A percentile compares a stretch with the other conserved stretches of the same genome.
These are phyloP conservation scores for Drosophila pruinosa DNA, from an alignment of 1,140 invertebrate species.

Conservation along the genomic window DNA sequence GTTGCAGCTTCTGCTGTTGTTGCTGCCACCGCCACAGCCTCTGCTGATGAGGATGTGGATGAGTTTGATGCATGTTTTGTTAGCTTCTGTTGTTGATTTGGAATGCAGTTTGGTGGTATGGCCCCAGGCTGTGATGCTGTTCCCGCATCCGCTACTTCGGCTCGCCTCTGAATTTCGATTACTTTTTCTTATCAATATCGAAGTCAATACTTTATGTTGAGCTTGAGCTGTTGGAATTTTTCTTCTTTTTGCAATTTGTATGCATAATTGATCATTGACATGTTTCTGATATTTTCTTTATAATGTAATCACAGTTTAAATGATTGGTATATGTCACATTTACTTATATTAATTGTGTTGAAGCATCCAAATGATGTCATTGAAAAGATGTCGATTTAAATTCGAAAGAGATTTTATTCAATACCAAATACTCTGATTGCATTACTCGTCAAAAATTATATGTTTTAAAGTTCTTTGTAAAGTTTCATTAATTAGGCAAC, in stretches of 20 bases:
- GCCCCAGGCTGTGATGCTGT: conserved; percentile 56
- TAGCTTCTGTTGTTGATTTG: conserved; percentile 78
- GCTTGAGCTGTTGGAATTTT: conserved; percentile 34
- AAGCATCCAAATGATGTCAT: not conserved
- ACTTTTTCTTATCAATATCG: conserved; percentile 44
- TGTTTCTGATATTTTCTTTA: not conserved
- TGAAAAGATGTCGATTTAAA: not conserved
- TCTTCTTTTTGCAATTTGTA: conserved; percentile 32
- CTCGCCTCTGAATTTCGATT: conserved; percentile 67
- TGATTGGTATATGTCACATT: not conserved
- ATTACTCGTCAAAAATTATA: too few relatives aligned
- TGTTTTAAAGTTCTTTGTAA: too few relatives aligned
- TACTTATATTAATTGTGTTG: not conserved
- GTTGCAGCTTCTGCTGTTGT: not conserved
- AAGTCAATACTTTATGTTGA: conserved; percentile 7
- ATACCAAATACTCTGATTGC: too few relatives aligned
- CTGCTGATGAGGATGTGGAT: conserved; percentile 73
- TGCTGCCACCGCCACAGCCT: not conserved
- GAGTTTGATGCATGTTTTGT: conserved; percentile 76
- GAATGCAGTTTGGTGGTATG: conserved; percentile 74
- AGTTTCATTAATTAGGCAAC: too few relatives aligned
- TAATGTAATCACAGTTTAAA: not conserved
- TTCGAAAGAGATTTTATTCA: not conserved
- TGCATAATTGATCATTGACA: conserved; percentile 4
- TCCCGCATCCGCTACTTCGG: conserved; percentile 52